These are phyloP conservation scores for Aythya baeri DNA, from an alignment of 2,113 vertebrate species.

Conservation along the genomic window DNA sequence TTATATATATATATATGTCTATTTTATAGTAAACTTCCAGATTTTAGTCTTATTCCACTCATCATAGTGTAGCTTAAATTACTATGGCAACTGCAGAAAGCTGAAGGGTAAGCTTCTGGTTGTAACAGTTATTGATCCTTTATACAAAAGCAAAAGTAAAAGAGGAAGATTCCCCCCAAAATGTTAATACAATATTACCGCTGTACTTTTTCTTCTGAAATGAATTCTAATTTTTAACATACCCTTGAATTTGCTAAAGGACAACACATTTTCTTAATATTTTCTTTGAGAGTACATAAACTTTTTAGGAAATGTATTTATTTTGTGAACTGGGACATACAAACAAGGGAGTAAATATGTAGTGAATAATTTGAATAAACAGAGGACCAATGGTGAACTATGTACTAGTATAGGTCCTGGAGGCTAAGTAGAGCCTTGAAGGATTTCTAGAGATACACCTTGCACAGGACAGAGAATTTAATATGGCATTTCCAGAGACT, in stretches of 20 bases:
- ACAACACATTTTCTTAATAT: neutral
- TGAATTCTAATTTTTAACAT: neutral
- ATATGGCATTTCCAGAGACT: neutral
- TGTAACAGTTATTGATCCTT: neutral
- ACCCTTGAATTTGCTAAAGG: neutral
- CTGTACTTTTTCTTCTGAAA: neutral
- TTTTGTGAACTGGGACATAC: neutral
- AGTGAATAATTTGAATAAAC: neutral
- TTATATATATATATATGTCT: accelerated
- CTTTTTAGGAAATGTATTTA: neutral
- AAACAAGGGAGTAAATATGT: neutral
- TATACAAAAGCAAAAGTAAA: neutral
- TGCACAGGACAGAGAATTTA: neutral
- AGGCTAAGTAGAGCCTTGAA: neutral
- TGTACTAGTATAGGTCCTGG: neutral
- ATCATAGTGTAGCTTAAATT: neutral
- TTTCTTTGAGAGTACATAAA: neutral
- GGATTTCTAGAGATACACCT: neutral
- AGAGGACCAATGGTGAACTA: neutral
- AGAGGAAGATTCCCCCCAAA: neutral
- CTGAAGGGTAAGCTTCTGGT: neutral
- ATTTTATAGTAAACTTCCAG: neutral
- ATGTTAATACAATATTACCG: neutral
- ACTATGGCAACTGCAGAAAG: neutral
- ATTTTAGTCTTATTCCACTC: neutral